Conservation (phyloP, 1,140 invertebrate genomes). For the Drosophila lacertosa region DNA sequence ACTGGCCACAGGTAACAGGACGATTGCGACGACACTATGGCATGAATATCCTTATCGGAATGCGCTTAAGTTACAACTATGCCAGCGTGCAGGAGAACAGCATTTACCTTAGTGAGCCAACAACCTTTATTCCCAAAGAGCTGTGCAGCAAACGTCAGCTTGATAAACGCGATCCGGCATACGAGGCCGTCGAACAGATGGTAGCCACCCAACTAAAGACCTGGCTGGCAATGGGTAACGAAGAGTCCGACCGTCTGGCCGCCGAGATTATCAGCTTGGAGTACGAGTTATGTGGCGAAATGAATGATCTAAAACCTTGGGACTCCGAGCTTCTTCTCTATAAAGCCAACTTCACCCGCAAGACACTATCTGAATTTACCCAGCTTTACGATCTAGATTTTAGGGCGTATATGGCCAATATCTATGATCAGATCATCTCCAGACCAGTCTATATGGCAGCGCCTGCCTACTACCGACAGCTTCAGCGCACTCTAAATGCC, state of each 20-base stretch:
- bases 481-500: conserved; percentile 55
- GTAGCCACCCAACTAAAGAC: conserved; percentile 54
- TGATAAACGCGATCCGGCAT: conserved; percentile 43
- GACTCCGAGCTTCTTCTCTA: conserved; percentile 52
- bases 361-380: conserved; percentile 48
- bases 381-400: conserved; percentile 53
- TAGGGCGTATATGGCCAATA: conserved; percentile 48
- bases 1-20: conserved; percentile 90
- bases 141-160: conserved; percentile 46
- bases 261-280: conserved; percentile 69
- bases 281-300: conserved; percentile 63
- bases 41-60: conserved; percentile 90
- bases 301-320: conserved; percentile 45
- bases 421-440: conserved; percentile 42
- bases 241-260: conserved; percentile 57
- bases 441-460: conserved; percentile 72
- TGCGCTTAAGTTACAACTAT: conserved; percentile 94
- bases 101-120: conserved; percentile 90
- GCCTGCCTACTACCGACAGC: conserved; percentile 61
- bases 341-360: conserved; percentile 53
- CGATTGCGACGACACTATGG: conserved; percentile 89
- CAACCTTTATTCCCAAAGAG: conserved; percentile 58
- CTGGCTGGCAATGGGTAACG: conserved; percentile 61
- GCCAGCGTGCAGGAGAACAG: conserved; percentile 93
- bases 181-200: conserved; percentile 44